Percentiles rank a stretch among this genome's conserved stretches.
Conservation (phyloP, 2,113 vertebrate genomes). For the Oncorhynchus nerka region DNA sequence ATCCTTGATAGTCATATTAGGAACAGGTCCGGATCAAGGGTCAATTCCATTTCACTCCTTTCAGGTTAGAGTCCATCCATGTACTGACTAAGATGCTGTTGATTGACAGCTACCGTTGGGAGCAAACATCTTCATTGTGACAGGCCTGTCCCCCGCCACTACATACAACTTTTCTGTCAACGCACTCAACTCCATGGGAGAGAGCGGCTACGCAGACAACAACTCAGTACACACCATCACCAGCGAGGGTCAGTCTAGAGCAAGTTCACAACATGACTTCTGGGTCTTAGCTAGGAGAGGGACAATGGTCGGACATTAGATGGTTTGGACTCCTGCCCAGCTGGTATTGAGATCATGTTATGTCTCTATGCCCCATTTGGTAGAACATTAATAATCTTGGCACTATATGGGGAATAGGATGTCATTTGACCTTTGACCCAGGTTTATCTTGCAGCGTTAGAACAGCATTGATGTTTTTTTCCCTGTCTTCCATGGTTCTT, state of each 20-base stretch:
- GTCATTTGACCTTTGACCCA: too few species aligned
- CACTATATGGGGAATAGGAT: too few species aligned
- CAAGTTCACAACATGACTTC: constrained; percentile 2
- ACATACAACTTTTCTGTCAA: constrained; percentile 81
- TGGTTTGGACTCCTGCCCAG: too few species aligned
- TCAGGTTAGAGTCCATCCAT: too few species aligned
- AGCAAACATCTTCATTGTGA: constrained; percentile 76
- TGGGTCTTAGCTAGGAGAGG: too few species aligned
- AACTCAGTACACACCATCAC: constrained; percentile 74
- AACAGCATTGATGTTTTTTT: constrained; percentile 1
- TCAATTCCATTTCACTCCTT: too few species aligned
- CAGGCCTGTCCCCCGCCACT: constrained; percentile 72
- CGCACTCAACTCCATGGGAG: constrained; percentile 80
- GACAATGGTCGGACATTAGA: too few species aligned
- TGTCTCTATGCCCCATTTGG: neutral
- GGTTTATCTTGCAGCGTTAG: too few species aligned
- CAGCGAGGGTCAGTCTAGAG: constrained; percentile 76
- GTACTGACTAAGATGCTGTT: neutral
- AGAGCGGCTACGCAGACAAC: constrained; percentile 76
- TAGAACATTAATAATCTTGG: neutral
- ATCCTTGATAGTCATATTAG: too few species aligned
- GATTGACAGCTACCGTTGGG: constrained; percentile 74
- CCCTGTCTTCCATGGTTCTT: neutral
- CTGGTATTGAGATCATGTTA: too few species aligned
- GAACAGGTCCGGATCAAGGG: too few species aligned